Percentiles rank a stretch among this genome's conserved stretches.
Evolutionary conservation across 1,140 invertebrate species (phyloP).

Genomic region (Myzus persicae): DNA sequence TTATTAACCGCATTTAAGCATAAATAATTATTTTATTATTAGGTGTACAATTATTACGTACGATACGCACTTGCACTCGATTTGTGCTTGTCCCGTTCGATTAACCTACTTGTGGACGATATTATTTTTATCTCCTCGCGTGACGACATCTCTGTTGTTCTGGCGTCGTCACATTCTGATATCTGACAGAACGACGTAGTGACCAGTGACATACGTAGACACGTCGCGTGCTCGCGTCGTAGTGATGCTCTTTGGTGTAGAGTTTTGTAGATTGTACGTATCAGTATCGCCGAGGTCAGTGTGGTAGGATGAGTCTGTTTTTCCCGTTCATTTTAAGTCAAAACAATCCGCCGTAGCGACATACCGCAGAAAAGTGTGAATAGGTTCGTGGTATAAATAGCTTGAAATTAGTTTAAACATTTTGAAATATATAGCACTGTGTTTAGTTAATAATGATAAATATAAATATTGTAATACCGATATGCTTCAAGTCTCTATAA

Average conservation of each 20-base stretch:
- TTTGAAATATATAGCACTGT: too few species aligned
- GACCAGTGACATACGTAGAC: not conserved
- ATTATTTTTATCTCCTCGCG: not conserved
- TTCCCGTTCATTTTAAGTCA: not conserved
- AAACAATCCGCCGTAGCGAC: not conserved
- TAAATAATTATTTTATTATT: not conserved
- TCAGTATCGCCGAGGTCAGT: not conserved
- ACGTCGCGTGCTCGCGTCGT: too few species aligned
- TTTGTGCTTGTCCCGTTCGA: not conserved
- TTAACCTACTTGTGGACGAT: not conserved
- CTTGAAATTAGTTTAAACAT: not conserved
- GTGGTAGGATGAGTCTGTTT: not conserved
- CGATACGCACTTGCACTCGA: not conserved
- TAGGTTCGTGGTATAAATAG: not conserved
- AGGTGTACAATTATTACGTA: not conserved
- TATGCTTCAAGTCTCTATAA: not conserved
- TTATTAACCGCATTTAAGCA: not conserved
- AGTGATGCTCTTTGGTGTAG: not conserved
- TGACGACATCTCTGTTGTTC: not conserved
- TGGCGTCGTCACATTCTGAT: not conserved
- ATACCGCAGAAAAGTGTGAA: not conserved
- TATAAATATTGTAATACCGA: not conserved
- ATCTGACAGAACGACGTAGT: not conserved
- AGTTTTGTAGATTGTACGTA: not conserved
- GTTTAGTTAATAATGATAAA: not conserved